Percentiles rank a stretch among this genome's conserved stretches.
phyloP scores from a whole-genome alignment of 2,888 invertebrate species.

The Microchrysa polita region DNA sequence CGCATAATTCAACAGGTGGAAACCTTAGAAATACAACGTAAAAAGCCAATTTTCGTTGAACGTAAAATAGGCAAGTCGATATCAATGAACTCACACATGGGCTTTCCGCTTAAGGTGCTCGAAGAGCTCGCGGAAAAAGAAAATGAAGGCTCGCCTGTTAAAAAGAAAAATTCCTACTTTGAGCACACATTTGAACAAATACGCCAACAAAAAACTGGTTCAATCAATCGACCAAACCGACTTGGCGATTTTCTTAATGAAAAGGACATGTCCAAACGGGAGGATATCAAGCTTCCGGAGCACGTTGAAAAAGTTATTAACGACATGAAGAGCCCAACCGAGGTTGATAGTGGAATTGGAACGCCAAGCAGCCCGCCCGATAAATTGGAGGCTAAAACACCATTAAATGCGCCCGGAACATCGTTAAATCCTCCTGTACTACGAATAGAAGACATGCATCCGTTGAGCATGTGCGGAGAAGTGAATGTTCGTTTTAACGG shows the following conservation, averaged over 20 bases:
- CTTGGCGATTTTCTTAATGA: conserved; percentile 41
- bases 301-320: conserved; percentile 45
- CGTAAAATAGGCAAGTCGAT: conserved; percentile 64
- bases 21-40: conserved; percentile 65
- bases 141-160: conserved; percentile 64
- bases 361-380: conserved; percentile 70
- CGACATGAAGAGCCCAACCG: conserved; percentile 60
- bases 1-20: conserved; percentile 74
- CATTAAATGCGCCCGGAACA: conserved; percentile 35
- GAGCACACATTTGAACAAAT: conserved; percentile 77
- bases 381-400: conserved; percentile 54
- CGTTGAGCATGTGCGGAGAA: conserved; percentile 77
- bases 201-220: conserved; percentile 70
- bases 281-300: conserved; percentile 49
- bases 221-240: conserved; percentile 59
- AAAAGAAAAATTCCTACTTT: conserved; percentile 69
- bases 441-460: conserved; percentile 67
- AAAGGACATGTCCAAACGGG: conserved; percentile 26
- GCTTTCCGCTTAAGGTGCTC: conserved; percentile 63
- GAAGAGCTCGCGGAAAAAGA: conserved; percentile 65
- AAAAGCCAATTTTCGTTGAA: conserved; percentile 62
- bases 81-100: conserved; percentile 64
- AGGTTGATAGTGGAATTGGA: conserved; percentile 72
- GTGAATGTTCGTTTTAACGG: conserved; percentile 84
- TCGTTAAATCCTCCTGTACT: conserved; percentile 1